Base-by-base conservation (phyloP, 1,140 invertebrate genomes). In the Mya arenaria region DNA sequence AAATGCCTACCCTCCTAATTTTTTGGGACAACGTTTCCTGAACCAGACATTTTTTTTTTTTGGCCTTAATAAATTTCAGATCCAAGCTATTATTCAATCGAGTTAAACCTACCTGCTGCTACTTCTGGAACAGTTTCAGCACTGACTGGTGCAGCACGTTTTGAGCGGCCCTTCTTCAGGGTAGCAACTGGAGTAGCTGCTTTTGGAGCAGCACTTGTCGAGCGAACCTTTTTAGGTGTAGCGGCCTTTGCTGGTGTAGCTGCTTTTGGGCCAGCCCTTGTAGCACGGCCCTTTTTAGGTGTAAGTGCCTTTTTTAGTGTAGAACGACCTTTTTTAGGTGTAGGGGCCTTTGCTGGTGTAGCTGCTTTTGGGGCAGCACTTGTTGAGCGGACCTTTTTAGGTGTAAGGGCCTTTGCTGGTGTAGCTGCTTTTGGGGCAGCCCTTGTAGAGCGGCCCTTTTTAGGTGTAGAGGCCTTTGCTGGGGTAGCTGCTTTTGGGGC, bases 251-350 rank as follows among this genome's bases (percentile, higher is more conserved):
- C 37, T 41, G 37, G 65, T 17, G 65, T 44, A 25, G 34, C 37
- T 17, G 36, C 28, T 65, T 77, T 77, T 8, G 60, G 37, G 48
- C 60, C 39, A 55, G 32, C 28, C 39, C 34, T 65, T 34, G 39
- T 78, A 5, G 74, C 30, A 23, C 32, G 39, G 17, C 74, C 62
- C 30, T n/a, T n/a, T n/a, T n/a, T n/a, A n/a, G n/a, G n/a, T n/a
- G n/a, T n/a, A n/a, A n/a, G n/a, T n/a, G n/a, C n/a, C n/a, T n/a
- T 58, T 60, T 74, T 74, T 4, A 41, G 58, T 39, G 56, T 44
- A 25, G 37, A n/a, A n/a, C n/a, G n/a, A n/a, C n/a, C n/a, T n/a
- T n/a, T n/a, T n/a, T 75, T 75, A 0, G 34, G 58, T 17, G 56
- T 39, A 28, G n/a, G 19, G 8, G 19, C 39, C 13, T n/a, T 48